Conservation (phyloP, 2,113 vertebrate species). For the Sinosuthora webbiana region DNA sequence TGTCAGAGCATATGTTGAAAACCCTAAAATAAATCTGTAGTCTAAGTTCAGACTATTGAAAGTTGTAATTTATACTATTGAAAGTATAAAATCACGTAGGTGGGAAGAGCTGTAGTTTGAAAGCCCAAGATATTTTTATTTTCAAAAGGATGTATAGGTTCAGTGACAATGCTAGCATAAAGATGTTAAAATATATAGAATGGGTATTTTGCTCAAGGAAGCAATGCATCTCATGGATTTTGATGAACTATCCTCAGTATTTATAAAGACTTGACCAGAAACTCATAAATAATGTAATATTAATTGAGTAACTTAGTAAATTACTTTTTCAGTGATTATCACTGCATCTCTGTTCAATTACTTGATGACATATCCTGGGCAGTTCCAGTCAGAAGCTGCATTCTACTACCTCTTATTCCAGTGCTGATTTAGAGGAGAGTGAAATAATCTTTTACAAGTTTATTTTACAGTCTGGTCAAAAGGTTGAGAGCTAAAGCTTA, state of each 20-base stretch:
- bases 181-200: neutral
- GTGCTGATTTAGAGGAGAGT: neutral
- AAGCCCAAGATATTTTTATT: neutral
- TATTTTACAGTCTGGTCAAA: constrained; percentile 9
- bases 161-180: neutral
- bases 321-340: neutral
- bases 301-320: neutral
- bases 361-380: neutral
- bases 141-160: neutral
- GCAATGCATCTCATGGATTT: neutral
- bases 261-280: neutral
- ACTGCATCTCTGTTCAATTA: neutral
- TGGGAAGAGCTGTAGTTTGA: neutral
- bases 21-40: neutral
- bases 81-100: neutral
- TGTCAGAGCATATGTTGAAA: neutral
- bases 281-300: neutral
- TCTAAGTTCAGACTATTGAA: neutral
- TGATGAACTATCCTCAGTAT: neutral
- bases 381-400: neutral
- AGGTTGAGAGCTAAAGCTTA: constrained; percentile 20
- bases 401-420: neutral
- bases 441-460: constrained; percentile 18
- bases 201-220: neutral
- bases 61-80: neutral